Base-by-base conservation (phyloP, 2,888 invertebrate genomes). In the Uloborus plumipes region DNA sequence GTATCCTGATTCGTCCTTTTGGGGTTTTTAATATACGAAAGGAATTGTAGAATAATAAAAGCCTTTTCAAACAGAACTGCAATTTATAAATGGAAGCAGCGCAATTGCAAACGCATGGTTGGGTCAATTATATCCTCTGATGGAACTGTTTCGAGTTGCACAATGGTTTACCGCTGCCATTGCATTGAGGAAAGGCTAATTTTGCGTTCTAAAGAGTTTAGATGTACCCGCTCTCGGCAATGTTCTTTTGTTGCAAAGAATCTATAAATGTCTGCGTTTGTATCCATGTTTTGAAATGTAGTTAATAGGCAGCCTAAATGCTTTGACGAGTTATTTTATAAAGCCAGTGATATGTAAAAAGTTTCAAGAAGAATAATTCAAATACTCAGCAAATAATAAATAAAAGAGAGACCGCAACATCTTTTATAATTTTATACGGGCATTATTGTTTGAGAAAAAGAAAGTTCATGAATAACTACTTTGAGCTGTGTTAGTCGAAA, bases 21-120 rank as follows among this genome's bases (percentile, higher is more conserved):
- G n/a, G 26, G 51, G 62, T 74, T 81, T 81, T 81, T 69, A 81
- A 74, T 74, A 74, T 70, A 62, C 70, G 13, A 70, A 74, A 58
- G 64, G 80, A 81, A 81, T 81, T 70, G 80, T 47, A n/a, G 70
- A 67, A 81, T 81, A 81, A 81, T 73, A 65, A 66, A 80, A 76
- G 62, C 47, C 64, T 81, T 74, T 81, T 69, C 67, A 79, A 66
- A 74, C 64, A 64, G 80, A 70, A 59, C 64, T 53, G 74, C 69
- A 81, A 70, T 81, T 81, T 70, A 64, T 55, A 78, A 81, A 81
- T 70, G 70, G 80, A 74, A 81, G 69, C 80, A 73, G 74, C 49
- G 64, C 70, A 73, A 73, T 80, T 74, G 67, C 58, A 61, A 81
- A 81, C 70, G 80, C 80, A 81, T 81, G 80, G 80, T 47, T 81